These are phyloP conservation scores for Hylia prasina DNA, from an alignment of 2,113 vertebrate genomes.

Conservation along the genomic window DNA sequence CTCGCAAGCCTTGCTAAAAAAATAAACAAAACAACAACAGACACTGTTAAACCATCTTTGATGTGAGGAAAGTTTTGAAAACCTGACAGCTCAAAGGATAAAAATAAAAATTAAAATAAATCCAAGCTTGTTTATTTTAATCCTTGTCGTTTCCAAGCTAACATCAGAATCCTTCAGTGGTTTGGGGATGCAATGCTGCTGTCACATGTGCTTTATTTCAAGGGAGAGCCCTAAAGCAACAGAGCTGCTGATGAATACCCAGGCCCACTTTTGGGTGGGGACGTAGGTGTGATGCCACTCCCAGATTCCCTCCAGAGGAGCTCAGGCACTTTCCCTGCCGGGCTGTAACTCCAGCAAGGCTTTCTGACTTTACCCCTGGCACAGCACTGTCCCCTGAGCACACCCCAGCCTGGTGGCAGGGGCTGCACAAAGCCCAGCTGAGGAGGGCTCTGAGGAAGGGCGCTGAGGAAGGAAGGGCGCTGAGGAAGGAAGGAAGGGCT, in stretches of 20 bases:
- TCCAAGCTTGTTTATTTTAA: background rate
- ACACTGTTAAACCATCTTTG: background rate
- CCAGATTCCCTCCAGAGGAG: background rate
- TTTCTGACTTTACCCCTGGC: rapidly evolving
- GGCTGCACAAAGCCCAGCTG: background rate
- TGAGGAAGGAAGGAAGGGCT: background rate
- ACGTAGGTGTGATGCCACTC: background rate
- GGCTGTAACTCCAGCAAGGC: background rate
- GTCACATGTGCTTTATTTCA: rapidly evolving
- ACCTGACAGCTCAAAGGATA: background rate
- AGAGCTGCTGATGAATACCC: background rate
- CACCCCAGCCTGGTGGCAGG: background rate
- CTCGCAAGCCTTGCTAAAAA: background rate
- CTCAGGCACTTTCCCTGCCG: background rate
- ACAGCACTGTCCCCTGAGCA: rapidly evolving
- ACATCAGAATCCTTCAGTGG: background rate
- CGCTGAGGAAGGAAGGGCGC: background rate
- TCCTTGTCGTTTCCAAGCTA: background rate
- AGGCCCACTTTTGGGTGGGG: background rate
- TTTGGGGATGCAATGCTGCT: background rate
- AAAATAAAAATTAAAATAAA: background rate
- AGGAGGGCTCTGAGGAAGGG: background rate
- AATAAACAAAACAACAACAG: background rate
- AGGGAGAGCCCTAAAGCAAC: background rate
- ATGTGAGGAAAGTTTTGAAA: background rate